A percentile compares a stretch with the other conserved stretches of the same genome.
phyloP scores from a whole-genome alignment of 2,797 vertebrate species.

The Chelon labrosus region DNA sequence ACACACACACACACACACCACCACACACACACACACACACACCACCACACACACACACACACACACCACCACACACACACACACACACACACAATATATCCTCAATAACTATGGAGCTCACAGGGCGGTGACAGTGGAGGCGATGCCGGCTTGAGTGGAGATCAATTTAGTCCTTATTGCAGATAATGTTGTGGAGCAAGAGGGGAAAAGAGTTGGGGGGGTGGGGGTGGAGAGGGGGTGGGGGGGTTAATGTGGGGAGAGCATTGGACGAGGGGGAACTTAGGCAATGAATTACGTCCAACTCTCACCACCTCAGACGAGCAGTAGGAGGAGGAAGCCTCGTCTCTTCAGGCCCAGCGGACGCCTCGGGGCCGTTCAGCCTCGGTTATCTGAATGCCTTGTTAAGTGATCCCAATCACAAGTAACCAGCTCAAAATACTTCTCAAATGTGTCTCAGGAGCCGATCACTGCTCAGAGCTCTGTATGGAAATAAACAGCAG shows the following conservation, averaged over 20 bases:
- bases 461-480: no score
- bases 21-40: conserved; percentile 20
- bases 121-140: conserved; percentile 35
- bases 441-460: no score
- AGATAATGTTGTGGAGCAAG: conserved; percentile 11
- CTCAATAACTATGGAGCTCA: conserved; percentile 34
- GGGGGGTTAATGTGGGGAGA: conserved; percentile 7
- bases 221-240: neutral
- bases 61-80: neutral
- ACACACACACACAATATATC: conserved; percentile 25
- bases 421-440: no score
- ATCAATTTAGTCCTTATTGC: conserved; percentile 50
- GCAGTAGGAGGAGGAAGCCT: neutral
- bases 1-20: neutral
- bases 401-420: no score
- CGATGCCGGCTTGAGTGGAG: conserved; percentile 17
- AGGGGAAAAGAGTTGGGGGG: neutral
- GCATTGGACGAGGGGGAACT: neutral
- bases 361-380: no score
- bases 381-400: no score
- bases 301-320: conserved; percentile 6
- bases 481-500: no score
- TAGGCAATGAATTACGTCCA: conserved; percentile 16
- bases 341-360: no score
- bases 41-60: neutral